These are phyloP conservation scores for Nothobranchius furzeri DNA, from an alignment of 2,113 vertebrate genomes.

Conservation along the genomic window DNA sequence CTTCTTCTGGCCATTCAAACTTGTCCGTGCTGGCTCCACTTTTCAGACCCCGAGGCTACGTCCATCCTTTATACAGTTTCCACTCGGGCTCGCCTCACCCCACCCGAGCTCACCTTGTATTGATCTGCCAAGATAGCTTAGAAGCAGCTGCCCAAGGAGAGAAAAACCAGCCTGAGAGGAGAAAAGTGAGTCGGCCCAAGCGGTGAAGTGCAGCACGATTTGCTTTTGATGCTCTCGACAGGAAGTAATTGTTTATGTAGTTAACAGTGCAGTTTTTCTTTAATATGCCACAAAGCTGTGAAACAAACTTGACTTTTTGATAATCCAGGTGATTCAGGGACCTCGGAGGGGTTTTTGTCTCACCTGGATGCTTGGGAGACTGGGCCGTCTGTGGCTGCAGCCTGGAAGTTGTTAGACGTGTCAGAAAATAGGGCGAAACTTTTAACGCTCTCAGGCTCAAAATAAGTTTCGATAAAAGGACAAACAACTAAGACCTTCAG, in stretches of 20 bases:
- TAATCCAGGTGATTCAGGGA: slow-evolving; percentile 37
- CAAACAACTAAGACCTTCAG: too few relatives aligned
- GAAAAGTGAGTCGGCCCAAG: slow-evolving; percentile 4
- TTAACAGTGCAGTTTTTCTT: slow-evolving; percentile 25
- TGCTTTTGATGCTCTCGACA: slow-evolving; percentile 49
- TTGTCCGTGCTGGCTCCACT: background rate
- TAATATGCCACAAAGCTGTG: slow-evolving; percentile 30
- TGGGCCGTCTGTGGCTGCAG: slow-evolving; percentile 40
- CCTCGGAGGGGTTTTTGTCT: slow-evolving; percentile 31
- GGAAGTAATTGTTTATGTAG: slow-evolving; percentile 51
- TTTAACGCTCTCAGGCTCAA: background rate
- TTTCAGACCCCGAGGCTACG: background rate
- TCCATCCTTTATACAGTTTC: slow-evolving; percentile 1
- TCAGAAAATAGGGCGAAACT: slow-evolving; percentile 12
- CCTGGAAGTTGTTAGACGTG: slow-evolving; percentile 29
- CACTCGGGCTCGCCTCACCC: slow-evolving; percentile 20
- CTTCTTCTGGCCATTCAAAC: background rate
- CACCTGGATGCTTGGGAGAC: slow-evolving; percentile 36
- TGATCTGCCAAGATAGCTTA: slow-evolving; percentile 41
- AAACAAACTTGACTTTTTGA: slow-evolving; percentile 15
- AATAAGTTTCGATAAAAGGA: too few relatives aligned
- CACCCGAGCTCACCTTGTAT: slow-evolving; percentile 38
- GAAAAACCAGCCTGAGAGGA: slow-evolving; percentile 33
- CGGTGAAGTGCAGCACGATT: slow-evolving; percentile 28
- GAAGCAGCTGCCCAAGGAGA: slow-evolving; percentile 33